Evolutionary conservation across 2,888 invertebrate species (phyloP), one percentile per base, ranked within the genome.

Genomic region (Pseudoips prasinana): DNA sequence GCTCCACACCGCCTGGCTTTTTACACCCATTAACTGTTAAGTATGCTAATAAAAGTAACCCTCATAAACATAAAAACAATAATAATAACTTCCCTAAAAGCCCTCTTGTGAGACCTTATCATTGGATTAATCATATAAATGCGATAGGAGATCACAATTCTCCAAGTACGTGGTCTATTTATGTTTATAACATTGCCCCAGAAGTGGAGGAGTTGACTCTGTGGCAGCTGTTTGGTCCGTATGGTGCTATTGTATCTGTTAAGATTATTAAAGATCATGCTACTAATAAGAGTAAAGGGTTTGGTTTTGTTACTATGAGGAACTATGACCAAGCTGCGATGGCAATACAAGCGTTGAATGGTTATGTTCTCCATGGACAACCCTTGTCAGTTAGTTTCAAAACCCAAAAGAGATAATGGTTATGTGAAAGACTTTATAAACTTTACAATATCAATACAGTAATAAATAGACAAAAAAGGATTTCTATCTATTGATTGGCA

Each of bases 41-140:
- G 86, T 90, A 87, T 71, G 90, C 90, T 65, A 89, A 90, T 82
- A 89, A 90, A 77, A 86, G 89, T 79, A 89, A 89, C 66, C 88
- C 88, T 68, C 63, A 85, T 70, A 88, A 85, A 73, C 73, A 83
- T 79, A 86, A 85, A 79, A 84, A 80, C 68, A 85, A 83, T 74
- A 87, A 87, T 58, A 84, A 85, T 68, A 85, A 85, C 65, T 85
- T 81, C 73, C 60, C 80, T 52, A 88, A 86, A 68, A 86, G 72
- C 62, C 67, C 86, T 22, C 67, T 86, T 60, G 80, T 83, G 51
- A 87, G 85, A 62, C 79, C 86, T 59, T 88, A 77, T 73, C 83
- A 86, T 66, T 89, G 89, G 89, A 86, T 88, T 50, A 86, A 83
- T 73, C 84, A 85, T 61, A 85, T 88, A 76, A 81, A 81, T 65